Percentiles rank a stretch among this genome's conserved stretches.
Conservation (phyloP, 2,797 vertebrate genomes). For the Cynopterus sphinx region DNA sequence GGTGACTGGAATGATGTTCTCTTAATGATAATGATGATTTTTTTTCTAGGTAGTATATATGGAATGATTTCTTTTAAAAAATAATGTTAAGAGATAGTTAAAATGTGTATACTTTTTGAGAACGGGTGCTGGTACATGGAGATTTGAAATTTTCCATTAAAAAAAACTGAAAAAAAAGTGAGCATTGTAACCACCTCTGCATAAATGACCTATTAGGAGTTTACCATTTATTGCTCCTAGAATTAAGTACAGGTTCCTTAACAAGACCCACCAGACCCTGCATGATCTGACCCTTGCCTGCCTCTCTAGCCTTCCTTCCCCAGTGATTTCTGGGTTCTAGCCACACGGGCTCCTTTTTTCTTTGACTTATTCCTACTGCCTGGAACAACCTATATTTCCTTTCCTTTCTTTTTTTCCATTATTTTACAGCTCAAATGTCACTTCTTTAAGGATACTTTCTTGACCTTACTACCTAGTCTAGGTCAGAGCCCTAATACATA, state of each 20-base stretch:
- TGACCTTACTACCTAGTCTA: neutral
- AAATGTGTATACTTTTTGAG: neutral
- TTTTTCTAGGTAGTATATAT: neutral
- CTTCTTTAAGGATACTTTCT: conserved; percentile 3
- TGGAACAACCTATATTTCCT: neutral
- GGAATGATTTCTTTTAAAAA: neutral
- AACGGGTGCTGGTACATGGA: neutral
- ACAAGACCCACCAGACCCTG: neutral
- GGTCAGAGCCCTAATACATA: neutral
- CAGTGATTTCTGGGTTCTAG: neutral
- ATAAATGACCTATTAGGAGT: neutral
- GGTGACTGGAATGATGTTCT: neutral
- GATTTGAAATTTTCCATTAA: neutral
- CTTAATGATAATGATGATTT: neutral
- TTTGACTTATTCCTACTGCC: neutral
- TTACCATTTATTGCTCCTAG: neutral
- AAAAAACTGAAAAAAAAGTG: neutral
- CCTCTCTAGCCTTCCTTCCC: neutral
- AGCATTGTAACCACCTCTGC: neutral
- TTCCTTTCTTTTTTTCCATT: neutral
- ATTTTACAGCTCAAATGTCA: neutral
- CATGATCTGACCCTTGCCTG: neutral
- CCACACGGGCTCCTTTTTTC: neutral
- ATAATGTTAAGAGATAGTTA: neutral
- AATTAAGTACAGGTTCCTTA: neutral